Conservation (phyloP, 2,888 invertebrate genomes). For the Gymnocheta viridis region DNA sequence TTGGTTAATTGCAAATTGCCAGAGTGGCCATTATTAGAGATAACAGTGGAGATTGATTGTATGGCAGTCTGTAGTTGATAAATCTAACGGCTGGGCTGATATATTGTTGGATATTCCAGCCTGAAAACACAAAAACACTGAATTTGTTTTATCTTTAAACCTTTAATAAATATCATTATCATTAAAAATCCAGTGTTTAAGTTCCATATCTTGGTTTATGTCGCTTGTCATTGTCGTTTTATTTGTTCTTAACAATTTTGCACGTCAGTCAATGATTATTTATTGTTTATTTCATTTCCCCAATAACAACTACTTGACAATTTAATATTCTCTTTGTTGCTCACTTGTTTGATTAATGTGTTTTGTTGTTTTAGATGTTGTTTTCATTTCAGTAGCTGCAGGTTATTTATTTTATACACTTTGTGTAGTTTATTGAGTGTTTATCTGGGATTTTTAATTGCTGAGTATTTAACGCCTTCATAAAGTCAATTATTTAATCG, state of each 20-base stretch:
- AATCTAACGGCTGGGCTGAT: slow-evolving; percentile 44
- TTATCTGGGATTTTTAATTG: neutral
- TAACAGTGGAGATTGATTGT: slow-evolving; percentile 25
- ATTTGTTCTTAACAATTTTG: slow-evolving; percentile 10
- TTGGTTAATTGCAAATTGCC: slow-evolving; percentile 68
- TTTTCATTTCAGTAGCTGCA: neutral
- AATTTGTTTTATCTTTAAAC: no score
- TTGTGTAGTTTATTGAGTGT: neutral
- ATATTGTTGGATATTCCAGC: slow-evolving; percentile 20
- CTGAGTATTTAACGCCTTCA: neutral
- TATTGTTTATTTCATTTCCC: neutral
- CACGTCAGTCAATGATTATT: neutral
- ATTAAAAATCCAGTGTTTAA: no score
- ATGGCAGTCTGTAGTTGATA: slow-evolving; percentile 61
- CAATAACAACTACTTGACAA: slow-evolving; percentile 29
- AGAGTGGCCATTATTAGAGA: slow-evolving; percentile 71
- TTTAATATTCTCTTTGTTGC: neutral
- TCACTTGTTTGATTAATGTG: slow-evolving; percentile 7
- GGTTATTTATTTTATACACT: neutral
- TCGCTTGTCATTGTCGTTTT: neutral
- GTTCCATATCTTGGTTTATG: neutral
- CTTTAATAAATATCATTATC: no score
- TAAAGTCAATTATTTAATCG: slow-evolving; percentile 19
- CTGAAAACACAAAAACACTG: slow-evolving; percentile 53
- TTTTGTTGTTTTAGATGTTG: neutral